phyloP scores from a whole-genome alignment of 2,888 invertebrate genomes.

The Habroteleia sp. region DNA sequence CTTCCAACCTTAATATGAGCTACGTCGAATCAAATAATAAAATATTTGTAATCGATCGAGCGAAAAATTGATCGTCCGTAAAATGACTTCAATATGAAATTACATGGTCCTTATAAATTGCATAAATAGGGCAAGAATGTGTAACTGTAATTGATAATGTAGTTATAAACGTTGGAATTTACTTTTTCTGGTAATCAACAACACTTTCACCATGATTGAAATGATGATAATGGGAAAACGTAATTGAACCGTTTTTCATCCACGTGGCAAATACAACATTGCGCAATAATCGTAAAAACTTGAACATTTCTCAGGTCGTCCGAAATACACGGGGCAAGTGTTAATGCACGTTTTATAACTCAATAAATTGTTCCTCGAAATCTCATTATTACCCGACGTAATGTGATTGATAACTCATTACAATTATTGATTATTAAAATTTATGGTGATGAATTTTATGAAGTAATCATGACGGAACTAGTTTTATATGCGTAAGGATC shows the following conservation, averaged over 20 bases:
- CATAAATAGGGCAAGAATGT: constrained; percentile 4
- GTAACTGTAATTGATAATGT: constrained; percentile 14
- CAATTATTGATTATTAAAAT: constrained; percentile 22
- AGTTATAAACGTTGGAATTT: constrained; percentile 10
- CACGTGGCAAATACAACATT: constrained; percentile 5
- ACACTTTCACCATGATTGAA: constrained; percentile 19
- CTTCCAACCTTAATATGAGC: background rate
- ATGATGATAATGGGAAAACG: constrained; percentile 13
- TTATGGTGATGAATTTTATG: constrained; percentile 22
- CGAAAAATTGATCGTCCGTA: background rate
- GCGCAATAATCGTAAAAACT: constrained; percentile 21
- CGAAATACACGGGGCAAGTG: constrained; percentile 6
- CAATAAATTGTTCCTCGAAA: constrained; percentile 13
- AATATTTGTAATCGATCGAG: background rate
- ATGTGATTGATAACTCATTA: constrained; percentile 22
- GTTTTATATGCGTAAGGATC: constrained; percentile 3
- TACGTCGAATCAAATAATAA: background rate
- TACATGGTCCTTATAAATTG: constrained; percentile 7
- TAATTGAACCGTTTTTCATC: constrained; percentile 19
- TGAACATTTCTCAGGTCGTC: constrained; percentile 16
- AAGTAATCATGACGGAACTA: constrained; percentile 12
- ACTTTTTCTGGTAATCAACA: background rate
- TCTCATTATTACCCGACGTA: constrained; percentile 2
- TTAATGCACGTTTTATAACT: constrained; percentile 14
- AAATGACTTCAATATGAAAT: background rate